These are phyloP conservation scores for Argentina silus DNA, from an alignment of 2,797 vertebrate genomes.

Conservation along the genomic window DNA sequence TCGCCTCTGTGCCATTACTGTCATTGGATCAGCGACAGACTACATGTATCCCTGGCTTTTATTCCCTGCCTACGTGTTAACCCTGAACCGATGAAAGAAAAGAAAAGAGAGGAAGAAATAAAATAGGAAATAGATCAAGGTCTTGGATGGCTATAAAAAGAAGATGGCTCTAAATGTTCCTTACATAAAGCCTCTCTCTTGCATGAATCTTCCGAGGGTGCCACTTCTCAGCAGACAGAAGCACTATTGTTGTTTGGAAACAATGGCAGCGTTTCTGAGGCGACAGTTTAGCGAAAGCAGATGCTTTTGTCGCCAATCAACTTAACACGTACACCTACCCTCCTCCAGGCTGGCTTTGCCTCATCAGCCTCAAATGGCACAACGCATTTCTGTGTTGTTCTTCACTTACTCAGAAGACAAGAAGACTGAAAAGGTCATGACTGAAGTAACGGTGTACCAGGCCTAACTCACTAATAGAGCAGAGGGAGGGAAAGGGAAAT, in stretches of 20 bases:
- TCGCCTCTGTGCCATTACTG: conserved; percentile 60
- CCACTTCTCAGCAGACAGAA: conserved; percentile 62
- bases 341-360: conserved; percentile 62
- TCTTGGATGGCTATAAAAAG: conserved; percentile 51
- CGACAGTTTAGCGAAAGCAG: conserved; percentile 68
- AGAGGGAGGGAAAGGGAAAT: conserved; percentile 44
- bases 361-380: conserved; percentile 71
- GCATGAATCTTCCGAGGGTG: conserved; percentile 57
- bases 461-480: conserved; percentile 56
- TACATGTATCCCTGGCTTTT: conserved; percentile 48
- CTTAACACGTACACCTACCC: conserved; percentile 73
- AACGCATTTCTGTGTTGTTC: conserved; percentile 62
- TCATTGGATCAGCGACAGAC: conserved; percentile 68
- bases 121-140: conserved; percentile 61
- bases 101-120: conserved; percentile 34
- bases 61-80: conserved; percentile 67
- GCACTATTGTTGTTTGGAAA: conserved; percentile 74
- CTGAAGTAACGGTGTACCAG: conserved; percentile 53
- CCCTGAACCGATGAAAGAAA: conserved; percentile 54
- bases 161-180: conserved; percentile 64
- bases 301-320: conserved; percentile 76
- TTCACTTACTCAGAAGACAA: conserved; percentile 62
- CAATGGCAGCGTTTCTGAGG: conserved; percentile 70
- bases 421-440: conserved; percentile 45
- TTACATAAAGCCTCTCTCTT: conserved; percentile 67